phyloP scores from a whole-genome alignment of 1,140 invertebrate species.

The Drosophila obscura region DNA sequence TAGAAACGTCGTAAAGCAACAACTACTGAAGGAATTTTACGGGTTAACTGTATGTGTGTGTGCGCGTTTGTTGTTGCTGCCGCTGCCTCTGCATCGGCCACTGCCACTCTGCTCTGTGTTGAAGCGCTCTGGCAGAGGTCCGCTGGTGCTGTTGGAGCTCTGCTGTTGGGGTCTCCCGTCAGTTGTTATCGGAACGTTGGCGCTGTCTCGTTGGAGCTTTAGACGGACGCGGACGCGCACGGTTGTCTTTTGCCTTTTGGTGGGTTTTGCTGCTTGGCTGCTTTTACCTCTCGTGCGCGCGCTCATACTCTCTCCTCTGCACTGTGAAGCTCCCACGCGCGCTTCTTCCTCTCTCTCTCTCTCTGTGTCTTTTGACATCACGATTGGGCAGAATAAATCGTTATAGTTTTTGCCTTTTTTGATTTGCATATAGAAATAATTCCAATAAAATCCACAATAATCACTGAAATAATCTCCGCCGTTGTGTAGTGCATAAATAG shows the following conservation, averaged over 20 bases:
- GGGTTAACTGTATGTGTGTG: slow-evolving; percentile 33
- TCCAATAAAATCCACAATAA: slow-evolving; percentile 6
- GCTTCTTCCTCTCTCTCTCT: slow-evolving; percentile 28
- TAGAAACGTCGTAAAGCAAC: slow-evolving; percentile 18
- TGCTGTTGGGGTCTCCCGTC: too few relatives aligned
- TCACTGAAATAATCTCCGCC: slow-evolving; percentile 6
- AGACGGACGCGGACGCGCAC: background rate
- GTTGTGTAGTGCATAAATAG: slow-evolving; percentile 44
- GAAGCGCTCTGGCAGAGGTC: background rate
- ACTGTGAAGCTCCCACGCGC: slow-evolving; percentile 46
- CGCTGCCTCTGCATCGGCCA: slow-evolving; percentile 23
- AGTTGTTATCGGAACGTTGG: too few relatives aligned
- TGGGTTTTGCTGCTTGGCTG: slow-evolving; percentile 22
- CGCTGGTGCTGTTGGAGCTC: too few relatives aligned
- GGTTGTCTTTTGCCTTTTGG: slow-evolving; percentile 13
- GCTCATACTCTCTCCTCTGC: slow-evolving; percentile 15
- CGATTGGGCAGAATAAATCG: slow-evolving; percentile 38
- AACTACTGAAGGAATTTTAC: slow-evolving; percentile 40
- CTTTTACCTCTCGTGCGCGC: slow-evolving; percentile 37
- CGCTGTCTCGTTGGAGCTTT: too few relatives aligned
- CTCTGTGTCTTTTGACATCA: slow-evolving; percentile 43
- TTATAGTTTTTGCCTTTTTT: slow-evolving; percentile 28
- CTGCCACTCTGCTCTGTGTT: slow-evolving; percentile 14
- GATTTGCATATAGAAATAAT: slow-evolving; percentile 24
- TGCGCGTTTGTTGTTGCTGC: slow-evolving; percentile 10